A percentile compares a stretch with the other conserved stretches of the same genome.
These are phyloP conservation scores for Tympanuchus pallidicinctus DNA, from an alignment of 2,113 vertebrate species.

Conservation along the genomic window DNA sequence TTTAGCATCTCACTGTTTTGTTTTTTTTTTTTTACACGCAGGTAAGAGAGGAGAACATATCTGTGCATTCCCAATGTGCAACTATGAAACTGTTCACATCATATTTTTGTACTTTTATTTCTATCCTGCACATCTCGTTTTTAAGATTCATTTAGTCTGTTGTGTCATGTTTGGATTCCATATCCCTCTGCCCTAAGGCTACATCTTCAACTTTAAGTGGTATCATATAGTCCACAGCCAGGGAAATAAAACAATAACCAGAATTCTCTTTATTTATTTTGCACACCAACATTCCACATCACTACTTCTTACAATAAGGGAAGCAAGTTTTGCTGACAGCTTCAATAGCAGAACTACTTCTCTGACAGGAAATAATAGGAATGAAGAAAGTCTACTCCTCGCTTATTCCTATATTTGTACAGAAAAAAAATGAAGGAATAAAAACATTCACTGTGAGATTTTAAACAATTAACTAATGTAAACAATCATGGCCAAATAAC, in stretches of 20 bases:
- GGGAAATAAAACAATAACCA: not conserved
- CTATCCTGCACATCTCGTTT: not conserved
- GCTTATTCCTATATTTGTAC: not conserved
- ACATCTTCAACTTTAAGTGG: not conserved
- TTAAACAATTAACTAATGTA: not conserved
- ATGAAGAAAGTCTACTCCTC: not conserved
- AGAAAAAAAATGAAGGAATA: not conserved
- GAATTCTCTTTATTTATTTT: not conserved
- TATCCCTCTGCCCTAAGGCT: not conserved
- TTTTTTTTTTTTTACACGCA: not conserved
- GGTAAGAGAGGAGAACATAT: not conserved
- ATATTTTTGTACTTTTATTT: not conserved
- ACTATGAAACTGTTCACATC: not conserved
- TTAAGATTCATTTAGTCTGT: not conserved
- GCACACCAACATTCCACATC: not conserved
- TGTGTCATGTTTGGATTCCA: not conserved
- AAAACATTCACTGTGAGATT: not conserved
- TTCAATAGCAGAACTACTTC: not conserved
- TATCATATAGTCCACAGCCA: not conserved
- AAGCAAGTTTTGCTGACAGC: conserved; percentile 16
- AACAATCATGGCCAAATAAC: conserved; percentile 22
- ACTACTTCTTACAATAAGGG: not conserved
- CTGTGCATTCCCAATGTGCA: not conserved
- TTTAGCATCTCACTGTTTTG: not conserved
- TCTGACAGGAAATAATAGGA: conserved; percentile 32